phyloP scores from a whole-genome alignment of 2,888 invertebrate genomes.

The Sarcophaga variegata region DNA sequence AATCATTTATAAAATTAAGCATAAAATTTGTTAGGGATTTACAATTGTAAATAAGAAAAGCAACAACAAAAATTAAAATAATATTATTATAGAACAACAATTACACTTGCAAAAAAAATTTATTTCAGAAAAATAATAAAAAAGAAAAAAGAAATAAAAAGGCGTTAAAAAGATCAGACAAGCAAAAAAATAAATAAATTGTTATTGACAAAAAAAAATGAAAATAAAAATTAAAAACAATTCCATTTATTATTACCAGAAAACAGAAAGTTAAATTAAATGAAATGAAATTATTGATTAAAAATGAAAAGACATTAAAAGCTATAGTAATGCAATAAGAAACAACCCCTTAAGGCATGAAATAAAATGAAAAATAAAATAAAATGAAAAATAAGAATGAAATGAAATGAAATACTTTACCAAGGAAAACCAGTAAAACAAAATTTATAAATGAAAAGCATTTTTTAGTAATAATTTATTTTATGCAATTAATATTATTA shows the following conservation, averaged over 20 bases:
- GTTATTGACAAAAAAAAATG: too few species aligned
- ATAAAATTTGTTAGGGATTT: conserved; percentile 63
- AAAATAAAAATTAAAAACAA: too few species aligned
- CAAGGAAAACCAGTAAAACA: conserved; percentile 19
- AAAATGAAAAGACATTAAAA: too few species aligned
- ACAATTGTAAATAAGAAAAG: conserved; percentile 61
- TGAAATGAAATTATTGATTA: too few species aligned
- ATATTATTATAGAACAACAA: not conserved
- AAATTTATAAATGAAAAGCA: conserved; percentile 25
- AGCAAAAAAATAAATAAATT: too few species aligned
- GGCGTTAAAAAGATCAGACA: not conserved
- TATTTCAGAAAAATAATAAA: conserved; percentile 15
- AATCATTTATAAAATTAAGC: conserved; percentile 45
- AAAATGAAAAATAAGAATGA: not conserved
- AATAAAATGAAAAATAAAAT: conserved; percentile 10
- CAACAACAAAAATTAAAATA: conserved; percentile 2
- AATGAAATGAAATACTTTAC: conserved; percentile 31
- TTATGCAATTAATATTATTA: conserved; percentile 59
- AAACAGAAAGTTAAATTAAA: not conserved
- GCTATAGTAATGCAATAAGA: too few species aligned
- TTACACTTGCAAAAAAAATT: not conserved
- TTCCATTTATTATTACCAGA: too few species aligned
- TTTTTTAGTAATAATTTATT: conserved; percentile 63
- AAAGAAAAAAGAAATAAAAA: conserved; percentile 5
- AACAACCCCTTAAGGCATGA: not conserved